phyloP scores from a whole-genome alignment of 1,140 invertebrate genomes.

The Batillaria attramentaria region DNA sequence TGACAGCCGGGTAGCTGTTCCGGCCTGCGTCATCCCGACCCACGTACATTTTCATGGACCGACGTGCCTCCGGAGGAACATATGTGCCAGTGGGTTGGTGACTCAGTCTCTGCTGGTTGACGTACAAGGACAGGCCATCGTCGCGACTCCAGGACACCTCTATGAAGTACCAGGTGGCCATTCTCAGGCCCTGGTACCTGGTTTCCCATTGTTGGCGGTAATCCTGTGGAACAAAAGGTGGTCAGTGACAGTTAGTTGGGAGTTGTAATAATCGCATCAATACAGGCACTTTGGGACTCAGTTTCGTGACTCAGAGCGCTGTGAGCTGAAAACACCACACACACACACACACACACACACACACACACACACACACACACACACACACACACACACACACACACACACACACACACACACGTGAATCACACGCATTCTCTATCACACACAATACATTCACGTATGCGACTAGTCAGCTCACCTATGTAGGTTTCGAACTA shows the following conservation, averaged over 20 bases:
- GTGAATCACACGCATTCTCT: no score
- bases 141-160: slow-evolving; percentile 64
- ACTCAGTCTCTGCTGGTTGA: slow-evolving; percentile 52
- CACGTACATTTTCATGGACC: slow-evolving; percentile 56
- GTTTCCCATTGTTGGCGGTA: slow-evolving; percentile 35
- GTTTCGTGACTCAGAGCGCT: no score
- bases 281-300: no score
- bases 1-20: slow-evolving; percentile 48
- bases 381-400: neutral
- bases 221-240: slow-evolving; percentile 11
- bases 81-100: slow-evolving; percentile 38
- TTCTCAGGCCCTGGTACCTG: slow-evolving; percentile 43
- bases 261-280: no score
- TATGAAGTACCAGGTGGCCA: slow-evolving; percentile 65
- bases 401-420: neutral
- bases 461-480: no score
- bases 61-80: neutral
- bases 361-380: slow-evolving; percentile 12
- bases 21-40: slow-evolving; percentile 56
- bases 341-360: neutral
- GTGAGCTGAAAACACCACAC: no score
- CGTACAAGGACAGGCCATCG: slow-evolving; percentile 58
- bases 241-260: no score
- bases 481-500: no score
- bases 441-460: no score